Base-by-base conservation (phyloP, 2,113 vertebrate species). In the Pluvialis apricaria region DNA sequence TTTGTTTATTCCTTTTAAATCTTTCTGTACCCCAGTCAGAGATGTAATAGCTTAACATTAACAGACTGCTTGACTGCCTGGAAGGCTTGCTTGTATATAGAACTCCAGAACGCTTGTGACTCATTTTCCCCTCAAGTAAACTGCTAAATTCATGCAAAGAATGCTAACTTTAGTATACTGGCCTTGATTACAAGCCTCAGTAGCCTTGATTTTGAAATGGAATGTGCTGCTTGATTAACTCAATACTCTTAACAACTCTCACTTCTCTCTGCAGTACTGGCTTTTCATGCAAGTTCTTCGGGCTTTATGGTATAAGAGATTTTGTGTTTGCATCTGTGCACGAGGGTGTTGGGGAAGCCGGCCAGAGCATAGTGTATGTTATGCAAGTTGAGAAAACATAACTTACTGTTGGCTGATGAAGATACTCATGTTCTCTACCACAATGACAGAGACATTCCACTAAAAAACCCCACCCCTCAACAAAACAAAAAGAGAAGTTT, bases 171-270 rank as follows among this genome's bases (percentile, higher is more conserved):
- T 13, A 85, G 36, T 90, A 18, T 82, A 38, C 75, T 73, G 78
- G 38, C 75, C 87, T 94, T 90, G 42, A 66, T 93, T 86, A 68
- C 40, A 86, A 92, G 76, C 65, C 51, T 91, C 83, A 86, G 34
- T 89, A 89, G 61, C 49, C 58, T 94, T 82, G 64, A 82, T 87
- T 91, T 82, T 87, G 70, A 92, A 97, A 73, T 22, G 64, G 70
- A 85, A 82, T 44, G 21, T 83, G 78, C 78, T 91, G 94, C 95
- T 95, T 94, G 71, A 94, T 92, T 95, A 94, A 95, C 91, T 91
- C 38, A 6, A 45, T 88, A 73, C 78, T 90, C 81, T 96, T 96
- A 94, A 92, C 84, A 80, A 51, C 47, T 92, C 57, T 94, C 34
- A 28, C 57, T 94, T 94, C 70, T 91, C 61, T 88, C 18, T 89